These are phyloP conservation scores for Leptinotarsa haldemani DNA, from an alignment of 2,888 invertebrate species.

Conservation along the genomic window DNA sequence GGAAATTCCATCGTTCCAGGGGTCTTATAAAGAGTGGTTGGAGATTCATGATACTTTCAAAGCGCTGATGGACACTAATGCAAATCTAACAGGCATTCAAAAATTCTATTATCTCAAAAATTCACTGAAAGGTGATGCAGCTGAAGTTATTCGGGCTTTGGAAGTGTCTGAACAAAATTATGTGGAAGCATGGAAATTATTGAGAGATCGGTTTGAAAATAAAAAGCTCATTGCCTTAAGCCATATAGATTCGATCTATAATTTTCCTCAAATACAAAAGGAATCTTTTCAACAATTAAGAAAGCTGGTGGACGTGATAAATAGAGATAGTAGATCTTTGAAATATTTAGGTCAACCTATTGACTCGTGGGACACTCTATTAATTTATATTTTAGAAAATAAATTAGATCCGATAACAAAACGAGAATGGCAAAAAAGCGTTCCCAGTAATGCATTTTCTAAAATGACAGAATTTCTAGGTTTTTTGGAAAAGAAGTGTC, in stretches of 20 bases:
- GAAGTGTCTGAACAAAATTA: constrained; percentile 25
- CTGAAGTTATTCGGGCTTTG: constrained; percentile 18
- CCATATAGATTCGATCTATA: constrained; percentile 23
- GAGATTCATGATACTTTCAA: constrained; percentile 24
- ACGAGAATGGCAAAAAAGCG: constrained; percentile 17
- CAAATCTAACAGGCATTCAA: constrained; percentile 16
- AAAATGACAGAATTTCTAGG: constrained; percentile 12
- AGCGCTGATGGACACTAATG: constrained; percentile 19
- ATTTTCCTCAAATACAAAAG: constrained; percentile 22
- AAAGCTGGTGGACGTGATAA: constrained; percentile 6
- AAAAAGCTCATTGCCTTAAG: constrained; percentile 18
- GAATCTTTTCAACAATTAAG: constrained; percentile 14
- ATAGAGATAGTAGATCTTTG: constrained; percentile 8
- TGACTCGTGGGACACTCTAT: constrained; percentile 18
- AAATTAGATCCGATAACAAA: constrained; percentile 22
- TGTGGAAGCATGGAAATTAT: constrained; percentile 24
- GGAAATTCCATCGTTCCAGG: constrained; percentile 28
- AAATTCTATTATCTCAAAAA: constrained; percentile 24
- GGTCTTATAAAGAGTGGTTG: constrained; percentile 25
- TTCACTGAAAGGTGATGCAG: constrained; percentile 23
- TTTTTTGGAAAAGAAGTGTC: constrained; percentile 20
- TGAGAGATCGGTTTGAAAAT: constrained; percentile 12
- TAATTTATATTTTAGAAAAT: constrained; percentile 24
- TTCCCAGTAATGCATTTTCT: not conserved
- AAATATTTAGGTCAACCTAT: constrained; percentile 15